Conservation (phyloP, 2,797 vertebrate genomes). For the Anas bernieri region DNA sequence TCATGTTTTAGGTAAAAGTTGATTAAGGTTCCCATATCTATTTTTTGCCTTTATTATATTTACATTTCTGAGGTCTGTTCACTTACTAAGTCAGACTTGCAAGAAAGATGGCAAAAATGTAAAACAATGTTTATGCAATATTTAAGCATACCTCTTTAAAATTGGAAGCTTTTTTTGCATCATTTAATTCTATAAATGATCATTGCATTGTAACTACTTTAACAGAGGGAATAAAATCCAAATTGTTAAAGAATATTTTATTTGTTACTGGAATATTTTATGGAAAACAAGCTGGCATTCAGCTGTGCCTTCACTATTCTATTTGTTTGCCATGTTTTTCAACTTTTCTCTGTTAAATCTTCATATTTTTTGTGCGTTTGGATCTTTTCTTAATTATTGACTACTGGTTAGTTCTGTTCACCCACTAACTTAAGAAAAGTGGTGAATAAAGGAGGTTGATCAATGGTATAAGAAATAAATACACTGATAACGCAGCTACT, state of each 20-base stretch:
- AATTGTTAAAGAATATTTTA: background rate
- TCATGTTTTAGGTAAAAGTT: background rate
- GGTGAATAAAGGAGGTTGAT: background rate
- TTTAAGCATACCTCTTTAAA: background rate
- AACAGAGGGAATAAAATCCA: background rate
- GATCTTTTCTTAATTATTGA: background rate
- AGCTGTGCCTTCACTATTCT: background rate
- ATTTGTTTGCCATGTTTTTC: background rate
- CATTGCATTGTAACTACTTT: background rate
- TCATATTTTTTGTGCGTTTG: background rate
- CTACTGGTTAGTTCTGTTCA: background rate
- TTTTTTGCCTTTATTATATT: background rate
- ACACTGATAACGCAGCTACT: background rate
- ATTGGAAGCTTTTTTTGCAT: background rate
- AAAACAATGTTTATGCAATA: background rate
- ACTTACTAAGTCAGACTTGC: background rate
- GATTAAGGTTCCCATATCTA: background rate
- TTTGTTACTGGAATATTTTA: background rate
- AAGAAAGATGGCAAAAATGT: background rate
- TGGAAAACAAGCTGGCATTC: background rate
- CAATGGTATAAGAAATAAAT: background rate
- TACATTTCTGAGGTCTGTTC: background rate
- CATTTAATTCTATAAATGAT: background rate
- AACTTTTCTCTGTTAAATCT: background rate
- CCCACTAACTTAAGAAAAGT: background rate